Conservation (phyloP, 2,113 vertebrate species). For the Marmota monax region DNA sequence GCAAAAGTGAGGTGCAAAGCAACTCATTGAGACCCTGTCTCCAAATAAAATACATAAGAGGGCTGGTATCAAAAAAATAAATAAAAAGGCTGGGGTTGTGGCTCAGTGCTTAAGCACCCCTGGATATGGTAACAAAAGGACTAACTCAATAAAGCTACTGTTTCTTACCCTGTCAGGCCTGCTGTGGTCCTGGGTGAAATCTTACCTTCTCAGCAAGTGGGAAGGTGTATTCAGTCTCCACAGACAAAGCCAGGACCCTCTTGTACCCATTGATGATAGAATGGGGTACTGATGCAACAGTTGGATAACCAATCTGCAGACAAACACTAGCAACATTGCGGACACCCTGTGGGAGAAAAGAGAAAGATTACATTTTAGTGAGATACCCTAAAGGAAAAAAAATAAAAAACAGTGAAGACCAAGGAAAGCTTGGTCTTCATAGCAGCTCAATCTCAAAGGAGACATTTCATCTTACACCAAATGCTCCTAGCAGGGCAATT, state of each 20-base stretch:
- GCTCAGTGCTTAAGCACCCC: too few relatives aligned
- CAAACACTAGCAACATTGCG: constrained; percentile 98
- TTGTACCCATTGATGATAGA: constrained; percentile 98
- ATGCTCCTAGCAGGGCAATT: neutral
- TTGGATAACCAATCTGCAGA: constrained; percentile 98
- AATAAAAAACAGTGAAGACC: neutral
- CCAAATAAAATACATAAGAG: too few relatives aligned
- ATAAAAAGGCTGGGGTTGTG: too few relatives aligned
- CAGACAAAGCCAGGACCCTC: constrained; percentile 94
- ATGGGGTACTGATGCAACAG: constrained; percentile 96
- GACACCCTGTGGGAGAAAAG: constrained; percentile 90
- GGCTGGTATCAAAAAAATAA: too few relatives aligned
- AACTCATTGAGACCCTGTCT: too few relatives aligned
- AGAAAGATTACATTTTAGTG: neutral
- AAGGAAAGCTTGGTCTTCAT: neutral
- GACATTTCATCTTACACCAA: neutral
- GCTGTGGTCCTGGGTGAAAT: neutral
- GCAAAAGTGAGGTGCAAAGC: too few relatives aligned
- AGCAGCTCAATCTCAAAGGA: neutral
- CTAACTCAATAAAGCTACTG: neutral
- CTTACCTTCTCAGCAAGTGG: constrained; percentile 97
- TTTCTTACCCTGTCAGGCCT: neutral
- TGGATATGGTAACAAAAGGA: too few relatives aligned
- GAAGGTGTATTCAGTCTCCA: constrained; percentile 98
- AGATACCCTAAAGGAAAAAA: neutral